phyloP scores from a whole-genome alignment of 2,888 invertebrate species.

The Parasteatoda lunata region DNA sequence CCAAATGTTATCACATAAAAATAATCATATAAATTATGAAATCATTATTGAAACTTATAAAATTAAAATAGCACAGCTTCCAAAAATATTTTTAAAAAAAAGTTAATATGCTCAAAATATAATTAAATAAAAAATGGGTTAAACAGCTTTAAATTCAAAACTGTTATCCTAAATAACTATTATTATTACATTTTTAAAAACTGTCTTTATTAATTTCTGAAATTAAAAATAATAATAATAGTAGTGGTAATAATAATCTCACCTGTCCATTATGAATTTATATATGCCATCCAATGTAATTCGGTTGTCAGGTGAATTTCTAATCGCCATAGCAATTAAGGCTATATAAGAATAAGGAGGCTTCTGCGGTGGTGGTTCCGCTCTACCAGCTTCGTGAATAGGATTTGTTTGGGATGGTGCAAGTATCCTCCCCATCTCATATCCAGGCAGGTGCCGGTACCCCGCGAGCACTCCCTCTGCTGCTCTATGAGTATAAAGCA shows the following conservation, averaged over 20 bases:
- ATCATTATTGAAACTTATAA: no score
- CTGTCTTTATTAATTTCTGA: no score
- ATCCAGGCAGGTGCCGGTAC: conserved; percentile 46
- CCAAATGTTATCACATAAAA: no score
- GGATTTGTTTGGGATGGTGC: conserved; percentile 38
- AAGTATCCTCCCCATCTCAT: conserved; percentile 48
- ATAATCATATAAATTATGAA: no score
- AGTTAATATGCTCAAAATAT: no score
- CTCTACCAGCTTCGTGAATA: conserved; percentile 6
- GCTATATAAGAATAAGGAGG: conserved; percentile 75
- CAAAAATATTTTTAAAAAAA: no score
- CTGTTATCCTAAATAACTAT: no score
- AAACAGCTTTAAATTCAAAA: no score
- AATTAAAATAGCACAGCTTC: no score
- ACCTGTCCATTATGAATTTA: conserved; percentile 75
- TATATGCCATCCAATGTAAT: conserved; percentile 76
- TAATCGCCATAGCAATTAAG: conserved; percentile 76
- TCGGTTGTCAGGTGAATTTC: conserved; percentile 75
- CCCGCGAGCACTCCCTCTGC: conserved; percentile 12
- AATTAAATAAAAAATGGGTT: no score
- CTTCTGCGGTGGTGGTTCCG: conserved; percentile 68
- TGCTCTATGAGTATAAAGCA: conserved; percentile 42
- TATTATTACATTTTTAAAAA: no score
- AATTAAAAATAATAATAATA: no score
- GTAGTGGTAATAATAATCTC: neutral